Evolutionary conservation across 1,140 invertebrate genomes (phyloP), one percentile per base, ranked within the genome.

Genomic region (Temnothorax curvispinosus): DNA sequence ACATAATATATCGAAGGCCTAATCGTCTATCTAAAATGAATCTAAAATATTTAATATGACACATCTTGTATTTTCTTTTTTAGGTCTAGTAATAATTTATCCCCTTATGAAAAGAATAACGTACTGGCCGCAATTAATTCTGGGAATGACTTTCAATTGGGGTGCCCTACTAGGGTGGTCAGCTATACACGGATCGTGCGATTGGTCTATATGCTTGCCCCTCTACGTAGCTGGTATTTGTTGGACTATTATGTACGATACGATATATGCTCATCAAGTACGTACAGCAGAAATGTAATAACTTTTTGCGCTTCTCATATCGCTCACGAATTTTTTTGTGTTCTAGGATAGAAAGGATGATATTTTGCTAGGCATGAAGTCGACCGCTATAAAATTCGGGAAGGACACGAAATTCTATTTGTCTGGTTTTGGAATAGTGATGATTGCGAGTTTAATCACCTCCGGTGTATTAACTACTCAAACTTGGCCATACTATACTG

Each of bases 81-180:
- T 92, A 97, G 96, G 96, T 67, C 96, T 99, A 82, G 99, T 99
- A 7, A 95, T 98, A 58, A 96, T 97, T 3, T 99, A 99, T 96
- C 99, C 99, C 2, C 94, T 99, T 11, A 98, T 99, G 95, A 99
- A 99, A 95, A 96, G 99, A 35, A 96, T 98, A 27, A 99, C 99
- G 1, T 97, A 99, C 96, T 99, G 98, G 97, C 99, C 99, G 0
- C 99, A 99, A 95, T 94, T 99, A 6, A 96, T 99, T 32, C 95
- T 99, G n/a, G 98, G 99, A 13, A 97, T 99, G 93, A 98, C 99
- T 0, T 99, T 99, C 95, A 99, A 99, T 96, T 99, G 98, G 98
- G 99, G 99, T 3, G 98, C 98, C 1, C 93, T 99, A 32, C 94
- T 99, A 67, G 99, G 99, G 3, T 99, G 97, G 96, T 97, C 98